Conservation (phyloP, 2,888 invertebrate genomes). For the Cheilosia scutellata region DNA sequence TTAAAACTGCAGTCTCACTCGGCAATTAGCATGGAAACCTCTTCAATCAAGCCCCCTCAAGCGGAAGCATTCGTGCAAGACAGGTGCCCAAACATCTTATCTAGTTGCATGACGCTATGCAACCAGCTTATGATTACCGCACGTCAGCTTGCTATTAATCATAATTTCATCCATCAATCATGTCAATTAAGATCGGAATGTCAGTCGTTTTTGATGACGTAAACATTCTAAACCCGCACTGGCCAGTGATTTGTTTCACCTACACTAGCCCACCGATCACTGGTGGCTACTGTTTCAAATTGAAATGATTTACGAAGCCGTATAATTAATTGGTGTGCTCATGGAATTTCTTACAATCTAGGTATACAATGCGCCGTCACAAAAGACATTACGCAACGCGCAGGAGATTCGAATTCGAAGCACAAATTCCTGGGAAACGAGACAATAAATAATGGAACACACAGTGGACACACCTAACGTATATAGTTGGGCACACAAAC, state of each 20-base stretch:
- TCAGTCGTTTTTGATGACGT: slow-evolving; percentile 59
- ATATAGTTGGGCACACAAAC: slow-evolving; percentile 26
- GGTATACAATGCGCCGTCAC: slow-evolving; percentile 6
- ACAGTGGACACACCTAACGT: slow-evolving; percentile 33
- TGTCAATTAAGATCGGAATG: slow-evolving; percentile 70
- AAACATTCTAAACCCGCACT: slow-evolving; percentile 17
- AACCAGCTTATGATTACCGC: slow-evolving; percentile 16
- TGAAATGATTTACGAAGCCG: slow-evolving; percentile 66
- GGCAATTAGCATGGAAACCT: slow-evolving; percentile 34
- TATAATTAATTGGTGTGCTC: slow-evolving; percentile 71
- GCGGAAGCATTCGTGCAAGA: slow-evolving; percentile 33
- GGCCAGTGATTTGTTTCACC: slow-evolving; percentile 27
- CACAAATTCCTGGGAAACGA: slow-evolving; percentile 39
- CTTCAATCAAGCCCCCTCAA: slow-evolving; percentile 1
- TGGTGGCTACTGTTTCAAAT: slow-evolving; percentile 46
- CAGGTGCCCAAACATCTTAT: slow-evolving; percentile 49
- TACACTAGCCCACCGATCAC: not conserved
- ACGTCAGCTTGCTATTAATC: slow-evolving; percentile 59
- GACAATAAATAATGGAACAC: slow-evolving; percentile 32
- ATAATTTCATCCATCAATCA: slow-evolving; percentile 72
- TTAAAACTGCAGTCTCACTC: not conserved
- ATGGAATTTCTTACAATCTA: slow-evolving; percentile 61
- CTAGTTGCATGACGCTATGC: slow-evolving; percentile 11
- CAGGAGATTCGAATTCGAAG: slow-evolving; percentile 19
- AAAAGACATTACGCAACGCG: slow-evolving; percentile 54